Conservation (phyloP, 1,140 invertebrate genomes). For the Drosophila murphyi region DNA sequence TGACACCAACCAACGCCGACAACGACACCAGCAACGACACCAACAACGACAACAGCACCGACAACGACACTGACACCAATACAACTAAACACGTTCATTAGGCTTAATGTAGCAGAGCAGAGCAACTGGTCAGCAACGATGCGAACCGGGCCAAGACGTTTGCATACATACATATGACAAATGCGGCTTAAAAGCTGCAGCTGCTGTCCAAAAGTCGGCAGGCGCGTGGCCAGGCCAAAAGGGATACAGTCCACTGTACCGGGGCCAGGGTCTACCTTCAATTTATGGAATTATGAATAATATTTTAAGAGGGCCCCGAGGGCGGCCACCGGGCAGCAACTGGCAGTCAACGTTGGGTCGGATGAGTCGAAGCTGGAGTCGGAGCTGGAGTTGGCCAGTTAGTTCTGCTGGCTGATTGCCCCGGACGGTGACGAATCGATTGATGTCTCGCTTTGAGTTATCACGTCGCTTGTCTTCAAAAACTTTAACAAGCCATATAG, state of each 20-base stretch:
- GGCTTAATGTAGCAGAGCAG: conserved; percentile 67
- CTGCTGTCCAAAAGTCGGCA: conserved; percentile 30
- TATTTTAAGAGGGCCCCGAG: conserved; percentile 73
- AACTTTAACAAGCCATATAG: conserved; percentile 73
- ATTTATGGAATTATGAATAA: conserved; percentile 82
- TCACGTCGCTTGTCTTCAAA: conserved; percentile 75
- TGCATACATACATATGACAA: conserved; percentile 67
- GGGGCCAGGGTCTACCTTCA: conserved; percentile 51
- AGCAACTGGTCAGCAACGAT: conserved; percentile 32
- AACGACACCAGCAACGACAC: conserved; percentile 12
- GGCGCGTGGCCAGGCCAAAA: conserved; percentile 36
- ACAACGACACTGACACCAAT: conserved; percentile 51
- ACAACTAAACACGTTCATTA: conserved; percentile 76
- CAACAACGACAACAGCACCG: conserved; percentile 1
- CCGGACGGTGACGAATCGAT: conserved; percentile 76
- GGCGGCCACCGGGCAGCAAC: conserved; percentile 59
- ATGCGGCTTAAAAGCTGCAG: conserved; percentile 56
- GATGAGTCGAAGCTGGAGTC: neutral
- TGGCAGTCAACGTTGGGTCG: neutral
- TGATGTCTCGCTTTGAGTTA: conserved; percentile 80
- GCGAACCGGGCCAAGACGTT: conserved; percentile 47
- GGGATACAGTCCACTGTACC: conserved; percentile 1
- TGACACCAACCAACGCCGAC: conserved; percentile 60
- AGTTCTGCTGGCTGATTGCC: conserved; percentile 76
- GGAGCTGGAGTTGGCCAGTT: conserved; percentile 45